Percentiles rank a stretch among this genome's conserved stretches.
Conservation (phyloP, 1,140 invertebrate species). For the Drosophila simulans region DNA sequence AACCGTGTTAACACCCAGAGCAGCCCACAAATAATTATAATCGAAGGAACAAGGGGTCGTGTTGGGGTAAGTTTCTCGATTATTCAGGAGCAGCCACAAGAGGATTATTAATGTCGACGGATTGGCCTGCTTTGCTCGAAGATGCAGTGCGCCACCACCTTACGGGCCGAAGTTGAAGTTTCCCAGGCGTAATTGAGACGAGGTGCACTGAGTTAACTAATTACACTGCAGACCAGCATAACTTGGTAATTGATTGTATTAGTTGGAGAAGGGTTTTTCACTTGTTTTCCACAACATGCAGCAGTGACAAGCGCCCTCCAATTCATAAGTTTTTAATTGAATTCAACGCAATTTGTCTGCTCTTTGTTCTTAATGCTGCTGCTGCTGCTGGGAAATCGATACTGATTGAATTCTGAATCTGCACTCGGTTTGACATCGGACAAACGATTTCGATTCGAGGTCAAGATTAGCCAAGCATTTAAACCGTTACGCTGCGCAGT, state of each 20-base stretch:
- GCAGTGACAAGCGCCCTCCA: not conserved
- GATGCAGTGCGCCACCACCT: slow-evolving; percentile 9
- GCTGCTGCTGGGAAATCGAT: slow-evolving; percentile 28
- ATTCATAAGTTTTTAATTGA: slow-evolving; percentile 46
- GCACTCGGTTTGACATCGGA: slow-evolving; percentile 35
- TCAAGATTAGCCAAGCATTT: slow-evolving; percentile 57
- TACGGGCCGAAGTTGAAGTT: slow-evolving; percentile 6
- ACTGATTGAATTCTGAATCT: slow-evolving; percentile 33
- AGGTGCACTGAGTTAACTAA: slow-evolving; percentile 35
- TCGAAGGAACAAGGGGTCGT: slow-evolving; percentile 5
- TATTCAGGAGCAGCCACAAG: slow-evolving; percentile 17
- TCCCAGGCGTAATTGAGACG: slow-evolving; percentile 32
- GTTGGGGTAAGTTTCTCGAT: slow-evolving; percentile 13
- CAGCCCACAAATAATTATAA: slow-evolving; percentile 3
- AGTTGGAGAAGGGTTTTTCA: slow-evolving; percentile 20
- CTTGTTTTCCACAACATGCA: slow-evolving; percentile 20
- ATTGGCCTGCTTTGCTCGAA: slow-evolving; percentile 4
- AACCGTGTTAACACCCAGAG: slow-evolving; percentile 4
- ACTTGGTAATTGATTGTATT: slow-evolving; percentile 46
- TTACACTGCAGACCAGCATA: slow-evolving; percentile 28
- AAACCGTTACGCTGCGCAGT: slow-evolving; percentile 62
- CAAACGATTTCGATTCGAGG: slow-evolving; percentile 44
- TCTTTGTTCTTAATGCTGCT: slow-evolving; percentile 29
- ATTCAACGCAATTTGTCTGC: slow-evolving; percentile 42
- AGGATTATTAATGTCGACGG: slow-evolving; percentile 31